Percentiles rank a stretch among this genome's conserved stretches.
These are phyloP conservation scores for Bradypodion ventrale DNA, from an alignment of 2,797 vertebrate species.

Conservation along the genomic window DNA sequence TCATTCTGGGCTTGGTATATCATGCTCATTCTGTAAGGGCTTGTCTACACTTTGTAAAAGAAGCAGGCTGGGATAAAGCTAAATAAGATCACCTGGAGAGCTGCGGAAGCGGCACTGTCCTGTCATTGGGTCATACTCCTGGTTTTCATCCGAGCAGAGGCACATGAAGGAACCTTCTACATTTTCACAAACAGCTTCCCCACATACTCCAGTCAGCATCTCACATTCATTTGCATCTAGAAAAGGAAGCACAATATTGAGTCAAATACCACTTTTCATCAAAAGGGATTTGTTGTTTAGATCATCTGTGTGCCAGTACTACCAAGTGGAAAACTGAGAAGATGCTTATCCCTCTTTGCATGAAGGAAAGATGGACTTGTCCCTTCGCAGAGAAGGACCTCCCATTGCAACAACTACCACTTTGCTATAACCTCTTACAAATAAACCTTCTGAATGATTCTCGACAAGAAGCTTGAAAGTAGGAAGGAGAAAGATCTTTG, in stretches of 20 bases:
- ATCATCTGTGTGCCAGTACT: constrained; percentile 28
- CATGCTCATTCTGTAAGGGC: neutral
- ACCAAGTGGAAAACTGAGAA: constrained; percentile 39
- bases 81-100: constrained; percentile 73
- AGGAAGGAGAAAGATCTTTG: too few relatives aligned
- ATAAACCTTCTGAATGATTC: too few relatives aligned
- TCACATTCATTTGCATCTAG: constrained; percentile 96
- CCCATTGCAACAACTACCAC: too few relatives aligned
- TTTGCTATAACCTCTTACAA: too few relatives aligned
- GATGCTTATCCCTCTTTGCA: neutral
- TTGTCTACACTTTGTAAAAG: too few relatives aligned
- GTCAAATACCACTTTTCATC: constrained; percentile 41
- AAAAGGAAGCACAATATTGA: constrained; percentile 52
- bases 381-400: too few relatives aligned
- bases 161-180: constrained; percentile 90
- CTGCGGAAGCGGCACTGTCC: constrained; percentile 84
- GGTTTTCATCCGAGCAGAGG: constrained; percentile 84
- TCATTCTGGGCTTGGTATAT: neutral
- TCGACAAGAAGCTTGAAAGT: too few relatives aligned
- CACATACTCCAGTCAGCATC: constrained; percentile 89
- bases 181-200: constrained; percentile 92
- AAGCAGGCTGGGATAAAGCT: too few relatives aligned
- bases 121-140: constrained; percentile 88
- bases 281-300: constrained; percentile 52
- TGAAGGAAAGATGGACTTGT: too few relatives aligned